phyloP scores from a whole-genome alignment of 2,888 invertebrate species.

The Drosophila anomalata region DNA sequence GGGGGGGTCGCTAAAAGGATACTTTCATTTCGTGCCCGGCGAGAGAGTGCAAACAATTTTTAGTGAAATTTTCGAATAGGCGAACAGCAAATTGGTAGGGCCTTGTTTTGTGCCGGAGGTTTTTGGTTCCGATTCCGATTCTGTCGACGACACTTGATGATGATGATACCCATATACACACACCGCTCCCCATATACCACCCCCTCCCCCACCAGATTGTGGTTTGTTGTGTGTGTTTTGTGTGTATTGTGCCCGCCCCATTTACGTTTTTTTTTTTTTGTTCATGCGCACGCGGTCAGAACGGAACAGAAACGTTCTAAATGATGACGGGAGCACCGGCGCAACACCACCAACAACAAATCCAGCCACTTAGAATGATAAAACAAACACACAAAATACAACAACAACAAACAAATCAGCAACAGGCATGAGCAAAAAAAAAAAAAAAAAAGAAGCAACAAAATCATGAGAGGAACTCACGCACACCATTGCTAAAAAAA shows the following conservation, averaged over 20 bases:
- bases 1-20: slow-evolving; percentile 60
- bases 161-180: slow-evolving; percentile 54
- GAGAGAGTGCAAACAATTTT: slow-evolving; percentile 84
- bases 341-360: slow-evolving; percentile 17
- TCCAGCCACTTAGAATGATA: slow-evolving; percentile 45
- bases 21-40: slow-evolving; percentile 82
- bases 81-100: slow-evolving; percentile 82
- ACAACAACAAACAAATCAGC: neutral
- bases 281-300: slow-evolving; percentile 47
- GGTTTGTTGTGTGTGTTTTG: slow-evolving; percentile 32
- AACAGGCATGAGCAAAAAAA: neutral
- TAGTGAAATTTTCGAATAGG: slow-evolving; percentile 84
- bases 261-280: slow-evolving; percentile 47
- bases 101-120: slow-evolving; percentile 51
- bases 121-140: slow-evolving; percentile 56
- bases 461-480: slow-evolving; percentile 20
- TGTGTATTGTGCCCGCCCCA: slow-evolving; percentile 57
- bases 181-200: neutral
- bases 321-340: slow-evolving; percentile 71
- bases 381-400: slow-evolving; percentile 39
- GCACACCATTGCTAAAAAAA: slow-evolving; percentile 27
- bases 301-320: slow-evolving; percentile 64
- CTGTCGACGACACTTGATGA: slow-evolving; percentile 47
- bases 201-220: slow-evolving; percentile 9
- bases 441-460: slow-evolving; percentile 10